Evolutionary conservation across 2,797 vertebrate species (phyloP), one percentile per base, ranked within the genome.

Genomic region (Botia almorhae): DNA sequence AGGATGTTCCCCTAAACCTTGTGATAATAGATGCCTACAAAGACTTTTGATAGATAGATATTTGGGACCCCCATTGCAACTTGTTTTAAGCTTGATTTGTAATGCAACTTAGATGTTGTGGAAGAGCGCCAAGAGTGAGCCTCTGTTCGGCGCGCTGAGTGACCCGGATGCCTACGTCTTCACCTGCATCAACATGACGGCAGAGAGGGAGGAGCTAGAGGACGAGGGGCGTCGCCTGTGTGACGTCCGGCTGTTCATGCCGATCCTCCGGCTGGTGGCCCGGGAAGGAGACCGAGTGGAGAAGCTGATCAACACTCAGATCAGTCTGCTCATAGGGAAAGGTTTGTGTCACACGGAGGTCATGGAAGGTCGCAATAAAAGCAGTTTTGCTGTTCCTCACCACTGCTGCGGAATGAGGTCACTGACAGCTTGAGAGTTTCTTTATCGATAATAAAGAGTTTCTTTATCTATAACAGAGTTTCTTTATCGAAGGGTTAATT

Each of bases 161-260:
- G 95, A 96, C 78, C 96, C 96, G 0, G 96, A 97, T 29, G 96
- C 95, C 0, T 99, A 99, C 0, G 98, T 99, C 87, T 99, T 99
- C 91, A 99, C 96, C 29, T 99, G 98, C 89, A 97, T 99, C 92
- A 98, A 98, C 92, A 94, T 95, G 88, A 96, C 97, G 0, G 97
- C 98, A 0, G 97, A 98, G 84, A 95, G 96, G 87, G 97, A 99
- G 83, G 98, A 99, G 84, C 87, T 99, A 89, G 98, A 99, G 89
- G 96, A 98, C 0, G 98, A 99, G 86, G 95, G 95, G 39, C 92
- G 98, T 64, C 94, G 98, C 0, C 93, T 99, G 0, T 95, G 95
- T 0, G 98, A 99, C 0, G 95, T 99, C 63, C 94, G 92, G 69
- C 97, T 96, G 77, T 98, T 98, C 92, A 92, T 98, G 87, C 95